Conservation (phyloP, 2,888 invertebrate species). For the Cylindroiulus punctatus region DNA sequence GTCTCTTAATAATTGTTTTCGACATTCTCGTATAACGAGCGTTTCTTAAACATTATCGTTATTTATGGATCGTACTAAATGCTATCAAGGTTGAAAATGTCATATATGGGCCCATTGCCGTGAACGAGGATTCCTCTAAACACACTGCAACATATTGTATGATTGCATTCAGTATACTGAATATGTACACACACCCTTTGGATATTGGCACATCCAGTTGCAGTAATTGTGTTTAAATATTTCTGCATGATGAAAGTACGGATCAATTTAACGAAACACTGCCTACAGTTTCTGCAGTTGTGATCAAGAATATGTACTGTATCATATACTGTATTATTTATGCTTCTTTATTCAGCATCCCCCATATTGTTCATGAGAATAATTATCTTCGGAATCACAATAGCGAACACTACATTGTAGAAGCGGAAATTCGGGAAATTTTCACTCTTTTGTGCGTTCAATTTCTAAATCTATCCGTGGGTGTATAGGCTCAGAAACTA, state of each 20-base stretch:
- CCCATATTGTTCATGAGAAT: neutral
- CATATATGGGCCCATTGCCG: neutral
- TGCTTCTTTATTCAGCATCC: neutral
- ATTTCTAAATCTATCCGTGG: neutral
- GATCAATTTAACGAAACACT: too few species aligned
- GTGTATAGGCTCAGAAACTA: neutral
- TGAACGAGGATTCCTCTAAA: neutral
- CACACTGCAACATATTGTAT: neutral
- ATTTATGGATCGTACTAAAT: slow-evolving; percentile 12
- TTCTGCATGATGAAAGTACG: neutral
- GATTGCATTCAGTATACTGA: neutral
- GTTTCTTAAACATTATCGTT: slow-evolving; percentile 21
- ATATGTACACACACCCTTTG: neutral
- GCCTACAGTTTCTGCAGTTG: neutral
- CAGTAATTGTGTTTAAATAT: neutral
- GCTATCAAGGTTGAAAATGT: neutral
- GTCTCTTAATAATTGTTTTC: neutral
- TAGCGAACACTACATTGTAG: neutral
- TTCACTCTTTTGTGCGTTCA: neutral
- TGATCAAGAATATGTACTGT: neutral
- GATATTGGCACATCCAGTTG: neutral
- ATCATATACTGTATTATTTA: too few species aligned
- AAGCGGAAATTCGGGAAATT: neutral
- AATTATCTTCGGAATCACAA: slow-evolving; percentile 4
- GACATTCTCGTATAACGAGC: neutral